Conservation (phyloP, 64 coral and sea anemone genomes). For the Exaiptasia diaphana region DNA sequence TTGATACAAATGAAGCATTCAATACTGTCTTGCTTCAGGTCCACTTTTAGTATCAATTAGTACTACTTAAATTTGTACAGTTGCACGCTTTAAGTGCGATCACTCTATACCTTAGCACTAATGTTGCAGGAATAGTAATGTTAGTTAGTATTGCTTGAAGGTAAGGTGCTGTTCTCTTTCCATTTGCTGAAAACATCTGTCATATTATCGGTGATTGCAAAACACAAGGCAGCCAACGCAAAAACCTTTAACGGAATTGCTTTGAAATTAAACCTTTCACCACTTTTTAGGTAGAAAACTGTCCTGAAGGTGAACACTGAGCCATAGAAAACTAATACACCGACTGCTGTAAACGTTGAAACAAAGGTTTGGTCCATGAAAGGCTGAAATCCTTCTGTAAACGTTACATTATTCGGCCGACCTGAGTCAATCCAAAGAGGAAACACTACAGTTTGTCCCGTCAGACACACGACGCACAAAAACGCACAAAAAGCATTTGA, state of each 20-base stretch:
- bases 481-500: too few species aligned
- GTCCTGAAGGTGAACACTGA: not conserved
- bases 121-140: conserved; percentile 54
- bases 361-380: conserved; percentile 50
- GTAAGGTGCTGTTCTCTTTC: conserved; percentile 64
- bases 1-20: too few species aligned
- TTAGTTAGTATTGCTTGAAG: conserved; percentile 67
- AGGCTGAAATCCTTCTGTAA: not conserved
- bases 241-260: too few species aligned
- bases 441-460: not conserved
- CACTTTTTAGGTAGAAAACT: not conserved
- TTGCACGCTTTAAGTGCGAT: not conserved
- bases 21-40: too few species aligned
- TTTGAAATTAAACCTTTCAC: conserved; percentile 1
- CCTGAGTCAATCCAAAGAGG: conserved; percentile 31
- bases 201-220: not conserved
- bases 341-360: conserved; percentile 12
- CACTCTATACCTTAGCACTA: conserved; percentile 47
- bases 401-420: not conserved
- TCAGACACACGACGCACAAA: not conserved
- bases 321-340: conserved; percentile 45
- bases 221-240: not conserved
- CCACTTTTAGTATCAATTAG: too few species aligned
- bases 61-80: not conserved
- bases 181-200: conserved; percentile 56